Evolutionary conservation across 2,113 vertebrate species (phyloP).

Genomic region (Anarhynchus alexandrinus): DNA sequence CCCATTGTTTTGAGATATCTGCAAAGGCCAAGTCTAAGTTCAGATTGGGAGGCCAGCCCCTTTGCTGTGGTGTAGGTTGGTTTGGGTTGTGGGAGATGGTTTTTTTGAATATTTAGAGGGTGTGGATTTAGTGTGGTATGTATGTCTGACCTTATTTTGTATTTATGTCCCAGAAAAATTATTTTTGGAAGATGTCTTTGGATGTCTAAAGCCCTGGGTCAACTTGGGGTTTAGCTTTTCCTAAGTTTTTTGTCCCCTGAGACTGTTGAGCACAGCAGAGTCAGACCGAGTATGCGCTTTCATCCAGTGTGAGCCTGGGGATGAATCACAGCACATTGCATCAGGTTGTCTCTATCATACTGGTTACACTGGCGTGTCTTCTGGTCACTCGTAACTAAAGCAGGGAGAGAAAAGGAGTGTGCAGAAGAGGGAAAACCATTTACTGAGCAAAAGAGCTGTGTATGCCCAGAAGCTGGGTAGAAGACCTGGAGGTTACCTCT

Average conservation of each 20-base stretch:
- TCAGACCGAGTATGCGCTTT: neutral
- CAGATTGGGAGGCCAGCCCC: neutral
- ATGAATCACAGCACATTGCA: neutral
- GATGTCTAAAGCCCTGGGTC: neutral
- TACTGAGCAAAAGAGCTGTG: neutral
- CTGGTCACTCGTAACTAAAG: neutral
- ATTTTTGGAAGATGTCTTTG: neutral
- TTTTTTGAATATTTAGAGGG: neutral
- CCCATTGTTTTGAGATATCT: neutral
- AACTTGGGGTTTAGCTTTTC: neutral
- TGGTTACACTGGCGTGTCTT: neutral
- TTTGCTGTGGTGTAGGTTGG: neutral
- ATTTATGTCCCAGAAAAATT: neutral
- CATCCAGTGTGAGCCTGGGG: neutral
- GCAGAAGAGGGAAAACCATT: neutral
- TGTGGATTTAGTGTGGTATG: neutral
- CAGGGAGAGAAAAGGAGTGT: neutral
- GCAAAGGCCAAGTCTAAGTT: neutral
- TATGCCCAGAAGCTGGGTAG: neutral
- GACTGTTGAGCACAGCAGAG: neutral
- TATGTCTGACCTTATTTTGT: neutral
- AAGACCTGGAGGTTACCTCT: neutral
- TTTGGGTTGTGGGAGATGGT: neutral
- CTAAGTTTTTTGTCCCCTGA: neutral
- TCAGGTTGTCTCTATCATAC: neutral